These are phyloP conservation scores for Sarotherodon lohbergeri DNA, from an alignment of 2,113 vertebrate genomes.

Conservation along the genomic window DNA sequence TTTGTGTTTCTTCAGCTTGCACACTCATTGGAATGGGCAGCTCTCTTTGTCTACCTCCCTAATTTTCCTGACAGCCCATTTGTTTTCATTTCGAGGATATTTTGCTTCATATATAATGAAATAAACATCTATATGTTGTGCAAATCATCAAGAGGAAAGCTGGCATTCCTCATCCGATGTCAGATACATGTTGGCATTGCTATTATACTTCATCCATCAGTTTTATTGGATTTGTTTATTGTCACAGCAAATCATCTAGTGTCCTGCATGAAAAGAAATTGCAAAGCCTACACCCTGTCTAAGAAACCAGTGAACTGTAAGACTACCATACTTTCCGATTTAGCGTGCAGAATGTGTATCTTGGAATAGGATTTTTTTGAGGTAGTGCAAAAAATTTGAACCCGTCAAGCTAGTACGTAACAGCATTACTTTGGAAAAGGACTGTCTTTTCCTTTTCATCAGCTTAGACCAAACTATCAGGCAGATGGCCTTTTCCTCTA, in stretches of 20 bases:
- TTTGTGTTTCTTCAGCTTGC: background rate
- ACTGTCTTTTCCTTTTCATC: conserved; percentile 19
- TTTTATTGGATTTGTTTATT: conserved; percentile 53
- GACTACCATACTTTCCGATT: background rate
- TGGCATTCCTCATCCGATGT: conserved; percentile 44
- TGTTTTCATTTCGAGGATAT: conserved; percentile 69
- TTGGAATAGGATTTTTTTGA: conserved; percentile 12
- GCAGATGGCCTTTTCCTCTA: conserved; percentile 55
- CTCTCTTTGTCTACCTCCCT: conserved; percentile 15
- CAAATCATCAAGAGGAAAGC: conserved; percentile 44
- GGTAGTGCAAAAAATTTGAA: background rate
- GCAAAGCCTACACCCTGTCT: background rate
- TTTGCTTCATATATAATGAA: conserved; percentile 67
- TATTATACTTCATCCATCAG: conserved; percentile 24
- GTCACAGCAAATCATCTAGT: conserved; percentile 26
- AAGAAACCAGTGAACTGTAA: conserved; percentile 22
- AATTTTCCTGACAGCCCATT: conserved; percentile 62
- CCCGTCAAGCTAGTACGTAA: conserved; percentile 1
- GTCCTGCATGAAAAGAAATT: background rate
- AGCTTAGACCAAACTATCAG: conserved; percentile 41
- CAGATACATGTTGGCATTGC: conserved; percentile 33
- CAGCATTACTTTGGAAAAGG: conserved; percentile 5
- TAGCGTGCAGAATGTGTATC: background rate
- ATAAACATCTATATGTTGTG: conserved; percentile 69
- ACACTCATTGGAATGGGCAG: background rate